phyloP scores from a whole-genome alignment of 2,113 vertebrate species.

The Gymnorhina tibicen region DNA sequence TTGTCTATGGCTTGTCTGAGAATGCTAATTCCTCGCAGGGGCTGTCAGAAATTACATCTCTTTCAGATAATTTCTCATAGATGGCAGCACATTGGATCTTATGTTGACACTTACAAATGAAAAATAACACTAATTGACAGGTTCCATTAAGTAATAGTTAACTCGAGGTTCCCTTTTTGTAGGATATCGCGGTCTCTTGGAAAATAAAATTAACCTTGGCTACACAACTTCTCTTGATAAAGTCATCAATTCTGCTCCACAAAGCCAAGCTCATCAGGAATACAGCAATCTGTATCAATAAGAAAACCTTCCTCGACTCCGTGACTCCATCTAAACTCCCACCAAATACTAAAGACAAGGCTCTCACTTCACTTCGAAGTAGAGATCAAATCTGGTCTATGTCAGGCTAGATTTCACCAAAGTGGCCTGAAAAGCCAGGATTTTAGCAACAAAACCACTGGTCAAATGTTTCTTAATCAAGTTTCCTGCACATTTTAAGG shows the following conservation, averaged over 20 bases:
- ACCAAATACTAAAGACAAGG: neutral
- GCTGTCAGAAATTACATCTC: slow-evolving; percentile 82
- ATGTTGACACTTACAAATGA: slow-evolving; percentile 76
- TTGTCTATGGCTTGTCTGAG: slow-evolving; percentile 99
- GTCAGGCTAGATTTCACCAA: neutral
- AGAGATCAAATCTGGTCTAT: neutral
- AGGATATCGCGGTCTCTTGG: slow-evolving; percentile 22
- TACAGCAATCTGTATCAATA: neutral
- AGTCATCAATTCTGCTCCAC: neutral
- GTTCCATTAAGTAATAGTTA: slow-evolving; percentile 63
- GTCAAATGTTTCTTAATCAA: neutral
- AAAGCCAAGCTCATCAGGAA: neutral
- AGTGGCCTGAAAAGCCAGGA: neutral
- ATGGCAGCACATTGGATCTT: slow-evolving; percentile 77
- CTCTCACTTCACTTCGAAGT: neutral
- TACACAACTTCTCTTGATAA: neutral
- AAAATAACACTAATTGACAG: slow-evolving; percentile 76
- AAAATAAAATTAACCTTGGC: neutral
- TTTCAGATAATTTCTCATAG: slow-evolving; percentile 76
- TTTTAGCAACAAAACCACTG: neutral
- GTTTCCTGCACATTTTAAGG: neutral
- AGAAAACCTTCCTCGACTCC: neutral
- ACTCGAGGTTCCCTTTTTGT: slow-evolving; percentile 60
- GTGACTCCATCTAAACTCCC: neutral
- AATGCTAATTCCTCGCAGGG: slow-evolving; percentile 93